These are phyloP conservation scores for Scaptomyza flava DNA, from an alignment of 2,888 invertebrate genomes.

Conservation along the genomic window DNA sequence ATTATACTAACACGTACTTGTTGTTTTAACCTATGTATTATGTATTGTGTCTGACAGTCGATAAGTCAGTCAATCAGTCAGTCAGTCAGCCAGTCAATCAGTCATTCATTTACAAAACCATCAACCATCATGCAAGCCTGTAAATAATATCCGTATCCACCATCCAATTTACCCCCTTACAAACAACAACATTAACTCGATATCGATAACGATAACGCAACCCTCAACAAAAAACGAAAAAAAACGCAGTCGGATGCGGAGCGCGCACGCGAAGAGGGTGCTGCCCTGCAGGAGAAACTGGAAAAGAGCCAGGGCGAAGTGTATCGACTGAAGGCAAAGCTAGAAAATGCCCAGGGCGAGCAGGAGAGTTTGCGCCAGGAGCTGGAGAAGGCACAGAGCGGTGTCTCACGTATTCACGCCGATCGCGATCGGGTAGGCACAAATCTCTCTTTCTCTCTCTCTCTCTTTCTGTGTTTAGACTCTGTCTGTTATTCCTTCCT, in stretches of 20 bases:
- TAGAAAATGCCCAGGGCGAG: slow-evolving; percentile 97
- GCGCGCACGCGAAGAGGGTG: slow-evolving; percentile 92
- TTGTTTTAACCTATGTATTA: slow-evolving; percentile 52
- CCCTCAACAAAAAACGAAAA: neutral
- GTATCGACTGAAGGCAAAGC: slow-evolving; percentile 95
- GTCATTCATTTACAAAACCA: slow-evolving; percentile 67
- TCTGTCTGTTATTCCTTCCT: neutral
- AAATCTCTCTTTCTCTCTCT: neutral
- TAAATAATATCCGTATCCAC: slow-evolving; percentile 78
- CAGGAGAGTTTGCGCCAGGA: slow-evolving; percentile 96
- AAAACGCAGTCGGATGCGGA: slow-evolving; percentile 90
- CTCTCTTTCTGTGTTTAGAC: neutral
- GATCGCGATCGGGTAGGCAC: slow-evolving; percentile 90
- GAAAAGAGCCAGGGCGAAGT: slow-evolving; percentile 98
- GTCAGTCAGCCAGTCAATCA: slow-evolving; percentile 50
- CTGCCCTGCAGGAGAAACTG: slow-evolving; percentile 94
- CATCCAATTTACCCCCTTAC: slow-evolving; percentile 67
- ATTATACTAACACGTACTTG: slow-evolving; percentile 51
- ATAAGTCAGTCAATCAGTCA: slow-evolving; percentile 20
- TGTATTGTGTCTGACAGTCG: slow-evolving; percentile 40
- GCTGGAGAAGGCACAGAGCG: slow-evolving; percentile 93
- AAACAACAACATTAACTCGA: slow-evolving; percentile 20
- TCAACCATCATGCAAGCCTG: slow-evolving; percentile 55
- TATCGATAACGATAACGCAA: slow-evolving; percentile 33
- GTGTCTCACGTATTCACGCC: slow-evolving; percentile 93